These are phyloP conservation scores for Emydura subglobosa DNA, from an alignment of 2,113 vertebrate species.

Conservation along the genomic window DNA sequence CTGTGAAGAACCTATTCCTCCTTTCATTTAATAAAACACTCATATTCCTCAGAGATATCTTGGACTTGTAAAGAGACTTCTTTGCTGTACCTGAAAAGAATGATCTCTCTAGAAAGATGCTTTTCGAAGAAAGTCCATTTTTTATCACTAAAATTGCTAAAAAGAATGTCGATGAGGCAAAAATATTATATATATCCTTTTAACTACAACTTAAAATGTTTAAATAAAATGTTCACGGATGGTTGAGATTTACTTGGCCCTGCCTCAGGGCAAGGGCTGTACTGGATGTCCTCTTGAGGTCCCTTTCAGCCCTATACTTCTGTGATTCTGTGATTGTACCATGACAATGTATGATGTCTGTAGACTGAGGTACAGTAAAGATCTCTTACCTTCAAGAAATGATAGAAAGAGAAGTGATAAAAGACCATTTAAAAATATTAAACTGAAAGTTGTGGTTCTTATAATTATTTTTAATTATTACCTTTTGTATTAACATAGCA, in stretches of 20 bases:
- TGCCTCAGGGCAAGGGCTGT: background rate
- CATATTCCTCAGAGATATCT: background rate
- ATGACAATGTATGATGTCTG: background rate
- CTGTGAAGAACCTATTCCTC: background rate
- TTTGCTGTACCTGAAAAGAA: background rate
- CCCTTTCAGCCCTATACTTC: background rate
- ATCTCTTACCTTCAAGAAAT: background rate
- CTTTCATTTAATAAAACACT: background rate
- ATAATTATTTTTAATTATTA: background rate
- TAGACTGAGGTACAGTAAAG: background rate
- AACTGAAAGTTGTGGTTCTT: background rate
- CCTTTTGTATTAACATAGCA: background rate
- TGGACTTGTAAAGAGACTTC: background rate
- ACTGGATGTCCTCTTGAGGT: background rate
- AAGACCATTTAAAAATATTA: background rate
- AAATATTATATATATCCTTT: background rate
- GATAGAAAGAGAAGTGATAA: background rate
- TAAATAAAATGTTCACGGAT: background rate
- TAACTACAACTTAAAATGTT: accelerated
- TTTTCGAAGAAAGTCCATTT: accelerated
- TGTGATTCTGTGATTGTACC: background rate
- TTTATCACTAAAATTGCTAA: background rate
- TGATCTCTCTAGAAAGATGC: background rate
- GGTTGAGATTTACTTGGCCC: background rate
- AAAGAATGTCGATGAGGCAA: background rate